Percentiles rank a stretch among this genome's conserved stretches.
phyloP scores from a whole-genome alignment of 2,797 vertebrate genomes.

The Trachurus trachurus region DNA sequence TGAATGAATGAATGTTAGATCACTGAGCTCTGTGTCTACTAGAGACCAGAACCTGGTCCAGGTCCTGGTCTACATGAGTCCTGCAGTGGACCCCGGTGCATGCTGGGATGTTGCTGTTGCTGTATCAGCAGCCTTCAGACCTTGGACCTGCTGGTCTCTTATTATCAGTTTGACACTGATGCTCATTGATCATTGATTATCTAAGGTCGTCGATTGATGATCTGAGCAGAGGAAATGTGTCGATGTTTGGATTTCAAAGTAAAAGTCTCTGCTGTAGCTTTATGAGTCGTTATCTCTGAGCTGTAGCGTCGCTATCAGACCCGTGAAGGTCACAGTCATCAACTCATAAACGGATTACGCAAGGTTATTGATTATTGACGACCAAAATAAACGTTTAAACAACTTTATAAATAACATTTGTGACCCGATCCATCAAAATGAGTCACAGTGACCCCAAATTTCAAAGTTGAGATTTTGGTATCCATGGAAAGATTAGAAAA shows the following conservation, averaged over 20 bases:
- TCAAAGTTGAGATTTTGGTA: too few relatives aligned
- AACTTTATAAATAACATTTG: too few relatives aligned
- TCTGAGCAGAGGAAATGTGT: neutral
- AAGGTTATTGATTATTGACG: neutral
- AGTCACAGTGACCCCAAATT: too few relatives aligned
- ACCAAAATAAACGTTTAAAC: too few relatives aligned
- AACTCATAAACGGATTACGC: neutral
- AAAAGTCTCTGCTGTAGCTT: conserved; percentile 5
- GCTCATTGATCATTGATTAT: conserved; percentile 11
- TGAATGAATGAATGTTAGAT: too few relatives aligned
- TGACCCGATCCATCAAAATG: too few relatives aligned
- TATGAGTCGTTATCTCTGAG: conserved; percentile 33
- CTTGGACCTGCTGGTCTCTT: conserved; percentile 20
- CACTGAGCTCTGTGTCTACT: too few relatives aligned
- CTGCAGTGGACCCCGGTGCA: conserved; percentile 6
- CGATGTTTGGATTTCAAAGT: conserved; percentile 11
- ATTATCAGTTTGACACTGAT: neutral
- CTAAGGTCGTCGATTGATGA: conserved; percentile 10
- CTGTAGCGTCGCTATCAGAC: conserved; percentile 7
- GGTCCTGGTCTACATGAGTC: too few relatives aligned
- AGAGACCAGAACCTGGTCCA: too few relatives aligned
- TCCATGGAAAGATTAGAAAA: too few relatives aligned
- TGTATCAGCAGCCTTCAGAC: conserved; percentile 25
- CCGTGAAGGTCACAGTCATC: conserved; percentile 7
- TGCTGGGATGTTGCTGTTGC: conserved; percentile 10